Evolutionary conservation across 1,140 invertebrate species (phyloP).

Genomic region (Ridgeia piscesae): DNA sequence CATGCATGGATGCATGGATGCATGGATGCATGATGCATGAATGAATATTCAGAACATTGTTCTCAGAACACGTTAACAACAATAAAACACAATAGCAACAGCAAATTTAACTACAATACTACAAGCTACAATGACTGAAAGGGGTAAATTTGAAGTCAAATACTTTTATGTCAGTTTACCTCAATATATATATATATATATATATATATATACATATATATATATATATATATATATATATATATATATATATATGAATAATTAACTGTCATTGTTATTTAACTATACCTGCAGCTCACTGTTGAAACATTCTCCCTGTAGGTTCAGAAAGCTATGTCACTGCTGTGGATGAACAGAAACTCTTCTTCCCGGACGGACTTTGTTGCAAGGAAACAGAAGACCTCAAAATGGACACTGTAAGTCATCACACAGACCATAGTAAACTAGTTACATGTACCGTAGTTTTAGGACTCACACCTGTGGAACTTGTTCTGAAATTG

Average conservation of each 20-base stretch:
- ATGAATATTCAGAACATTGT: too few relatives aligned
- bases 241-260: too few relatives aligned
- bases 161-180: too few relatives aligned
- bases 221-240: too few relatives aligned
- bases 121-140: too few relatives aligned
- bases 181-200: too few relatives aligned
- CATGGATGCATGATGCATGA: too few relatives aligned
- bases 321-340: conserved; percentile 39
- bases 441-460: background rate
- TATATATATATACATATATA: too few relatives aligned
- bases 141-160: too few relatives aligned
- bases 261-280: background rate
- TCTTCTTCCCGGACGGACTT: conserved; percentile 49
- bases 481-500: background rate
- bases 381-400: conserved; percentile 38
- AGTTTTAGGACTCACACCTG: background rate
- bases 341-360: conserved; percentile 42
- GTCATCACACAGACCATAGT: background rate
- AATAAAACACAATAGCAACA: too few relatives aligned
- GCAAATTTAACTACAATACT: too few relatives aligned
- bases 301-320: conserved; percentile 19
- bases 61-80: too few relatives aligned
- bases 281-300: background rate
- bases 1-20: conserved; percentile 9
- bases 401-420: background rate